Base-by-base conservation (phyloP, 2,888 invertebrate genomes). In the Xestia c-nigrum region DNA sequence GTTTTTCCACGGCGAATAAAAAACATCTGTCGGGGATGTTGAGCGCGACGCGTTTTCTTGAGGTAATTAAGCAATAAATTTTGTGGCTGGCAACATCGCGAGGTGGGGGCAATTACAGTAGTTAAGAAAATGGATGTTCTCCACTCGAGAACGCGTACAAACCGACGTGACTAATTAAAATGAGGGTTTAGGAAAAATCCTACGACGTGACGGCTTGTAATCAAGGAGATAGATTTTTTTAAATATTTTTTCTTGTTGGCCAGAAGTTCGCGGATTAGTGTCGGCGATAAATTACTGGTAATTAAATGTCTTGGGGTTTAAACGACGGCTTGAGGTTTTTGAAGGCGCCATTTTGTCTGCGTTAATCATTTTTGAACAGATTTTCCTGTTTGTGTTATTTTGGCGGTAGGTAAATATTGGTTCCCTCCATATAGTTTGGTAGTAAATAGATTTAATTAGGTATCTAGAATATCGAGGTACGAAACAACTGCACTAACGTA, bases 31-130 rank as follows among this genome's bases (percentile, higher is more conserved):
- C 91, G 94, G 92, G 85, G 88, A 88, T 89, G 89, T 86, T 83
- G 81, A 90, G 90, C 90, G 94, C 95, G 96, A 94, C 94, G 96
- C 93, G 94, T 95, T 95, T 95, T 94, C 96, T 95, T 95, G 94
- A 96, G 97, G 97, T 97, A 97, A 97, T 97, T 97, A 97, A 97
- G 97, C 92, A 97, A 97, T 97, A 97, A 97, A 97, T 97, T 97
- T 96, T 93, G 95, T 91, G 94, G 94, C 96, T 94, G 95, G 95
- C 94, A 95, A 94, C 96, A 94, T 93, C 90, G 89, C 93, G 94
- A 96, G 95, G 96, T 96, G 94, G 95, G 95, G 96, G 94, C 95
- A 94, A 95, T 96, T 96, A 95, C 94, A 93, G 94, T 95, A 92
- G 95, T 96, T 95, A 94, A 94, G 94, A 94, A 96, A 96, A 96